phyloP scores from a whole-genome alignment of 2,113 vertebrate species.

The Todiramphus chloris region DNA sequence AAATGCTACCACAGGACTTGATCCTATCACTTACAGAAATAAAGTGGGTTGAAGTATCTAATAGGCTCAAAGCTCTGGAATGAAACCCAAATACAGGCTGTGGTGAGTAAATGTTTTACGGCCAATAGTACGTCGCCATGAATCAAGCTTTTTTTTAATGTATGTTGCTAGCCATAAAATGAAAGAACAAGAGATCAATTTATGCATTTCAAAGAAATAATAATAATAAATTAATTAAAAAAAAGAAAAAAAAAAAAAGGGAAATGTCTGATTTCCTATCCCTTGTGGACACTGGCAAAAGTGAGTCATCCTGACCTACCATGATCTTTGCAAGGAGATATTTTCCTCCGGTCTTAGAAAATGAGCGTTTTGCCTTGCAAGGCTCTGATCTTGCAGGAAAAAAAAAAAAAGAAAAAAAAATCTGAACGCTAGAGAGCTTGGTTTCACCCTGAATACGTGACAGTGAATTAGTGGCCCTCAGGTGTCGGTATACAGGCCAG shows the following conservation, averaged over 20 bases:
- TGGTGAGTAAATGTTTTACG: neutral
- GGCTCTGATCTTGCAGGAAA: neutral
- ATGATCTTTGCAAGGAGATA: neutral
- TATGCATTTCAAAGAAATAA: neutral
- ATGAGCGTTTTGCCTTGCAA: neutral
- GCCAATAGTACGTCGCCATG: neutral
- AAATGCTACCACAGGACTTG: neutral
- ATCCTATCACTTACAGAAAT: neutral
- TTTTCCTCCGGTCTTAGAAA: neutral
- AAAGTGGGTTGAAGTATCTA: neutral
- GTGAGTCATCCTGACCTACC: slow-evolving; percentile 11
- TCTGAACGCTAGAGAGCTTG: neutral
- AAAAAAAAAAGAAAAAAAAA: neutral
- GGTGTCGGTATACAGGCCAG: slow-evolving; percentile 48
- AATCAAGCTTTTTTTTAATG: slow-evolving; percentile 3
- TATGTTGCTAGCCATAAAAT: neutral
- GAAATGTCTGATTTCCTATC: neutral
- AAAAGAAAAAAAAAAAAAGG: neutral
- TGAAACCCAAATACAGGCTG: neutral
- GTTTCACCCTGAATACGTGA: slow-evolving; percentile 29
- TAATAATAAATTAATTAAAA: neutral
- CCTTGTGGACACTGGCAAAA: neutral
- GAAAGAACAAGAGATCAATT: neutral
- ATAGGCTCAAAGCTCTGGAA: slow-evolving; percentile 14
- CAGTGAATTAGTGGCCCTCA: slow-evolving; percentile 67